phyloP scores from a whole-genome alignment of 2,797 vertebrate species.

The Brotula barbata region DNA sequence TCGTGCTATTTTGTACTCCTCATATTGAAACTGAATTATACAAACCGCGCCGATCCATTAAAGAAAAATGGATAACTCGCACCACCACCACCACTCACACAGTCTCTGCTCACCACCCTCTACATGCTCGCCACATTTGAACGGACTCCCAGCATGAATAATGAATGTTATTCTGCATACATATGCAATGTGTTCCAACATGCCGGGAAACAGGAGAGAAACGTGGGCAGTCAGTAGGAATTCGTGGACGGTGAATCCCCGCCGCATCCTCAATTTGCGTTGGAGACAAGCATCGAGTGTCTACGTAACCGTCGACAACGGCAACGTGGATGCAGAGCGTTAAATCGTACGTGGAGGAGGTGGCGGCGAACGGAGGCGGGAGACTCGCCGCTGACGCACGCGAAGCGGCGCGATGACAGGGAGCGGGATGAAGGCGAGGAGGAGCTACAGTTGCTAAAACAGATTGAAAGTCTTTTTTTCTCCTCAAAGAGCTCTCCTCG shows the following conservation, averaged over 20 bases:
- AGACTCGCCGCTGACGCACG: constrained; percentile 30
- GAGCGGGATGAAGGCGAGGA: constrained; percentile 38
- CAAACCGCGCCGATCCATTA: constrained; percentile 31
- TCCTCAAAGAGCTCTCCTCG: constrained; percentile 65
- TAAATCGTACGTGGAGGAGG: constrained; percentile 9
- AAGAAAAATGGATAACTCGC: constrained; percentile 24
- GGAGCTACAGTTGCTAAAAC: constrained; percentile 64
- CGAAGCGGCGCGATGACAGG: constrained; percentile 14
- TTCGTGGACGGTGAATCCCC: constrained; percentile 34
- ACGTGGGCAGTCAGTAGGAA: constrained; percentile 13
- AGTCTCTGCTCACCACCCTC: constrained; percentile 22
- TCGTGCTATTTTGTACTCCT: constrained; percentile 18
- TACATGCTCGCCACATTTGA: constrained; percentile 35
- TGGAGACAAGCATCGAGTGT: constrained; percentile 57
- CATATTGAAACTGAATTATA: constrained; percentile 35
- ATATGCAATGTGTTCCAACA: constrained; percentile 61
- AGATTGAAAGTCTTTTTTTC: constrained; percentile 73
- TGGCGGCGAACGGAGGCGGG: not conserved
- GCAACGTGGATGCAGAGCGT: constrained; percentile 16
- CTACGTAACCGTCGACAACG: constrained; percentile 51
- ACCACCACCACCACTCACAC: constrained; percentile 12
- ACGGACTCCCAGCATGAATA: constrained; percentile 65
- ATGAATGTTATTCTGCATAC: constrained; percentile 61
- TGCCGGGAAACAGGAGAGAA: constrained; percentile 46
- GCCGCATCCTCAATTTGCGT: constrained; percentile 61